phyloP scores from a whole-genome alignment of 2,888 invertebrate genomes.

The Plebejus argus region DNA sequence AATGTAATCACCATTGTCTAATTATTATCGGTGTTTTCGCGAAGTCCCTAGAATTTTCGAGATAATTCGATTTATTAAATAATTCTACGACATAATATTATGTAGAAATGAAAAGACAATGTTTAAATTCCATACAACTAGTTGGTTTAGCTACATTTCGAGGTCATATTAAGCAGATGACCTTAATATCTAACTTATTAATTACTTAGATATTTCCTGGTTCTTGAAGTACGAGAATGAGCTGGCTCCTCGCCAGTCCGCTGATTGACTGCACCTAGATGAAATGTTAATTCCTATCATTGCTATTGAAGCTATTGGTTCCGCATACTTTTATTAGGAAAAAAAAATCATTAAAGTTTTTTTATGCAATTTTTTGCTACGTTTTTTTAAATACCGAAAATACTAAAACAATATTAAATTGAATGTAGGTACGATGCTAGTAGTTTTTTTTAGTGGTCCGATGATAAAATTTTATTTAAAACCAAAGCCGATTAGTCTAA shows the following conservation, averaged over 20 bases:
- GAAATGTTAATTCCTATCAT: slow-evolving; percentile 17
- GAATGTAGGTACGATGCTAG: neutral
- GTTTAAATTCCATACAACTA: too few relatives aligned
- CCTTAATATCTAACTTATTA: neutral
- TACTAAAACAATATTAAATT: too few relatives aligned
- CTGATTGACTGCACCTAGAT: slow-evolving; percentile 1
- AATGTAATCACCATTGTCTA: too few relatives aligned
- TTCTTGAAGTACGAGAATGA: neutral
- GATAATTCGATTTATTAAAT: too few relatives aligned
- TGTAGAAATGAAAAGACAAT: too few relatives aligned
- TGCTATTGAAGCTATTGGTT: neutral
- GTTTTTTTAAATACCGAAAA: neutral
- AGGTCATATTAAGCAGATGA: neutral
- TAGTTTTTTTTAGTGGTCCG: neutral
- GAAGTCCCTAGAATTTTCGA: too few relatives aligned
- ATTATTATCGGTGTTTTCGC: too few relatives aligned
- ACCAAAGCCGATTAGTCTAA: neutral
- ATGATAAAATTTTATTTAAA: neutral
- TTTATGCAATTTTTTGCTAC: too few relatives aligned
- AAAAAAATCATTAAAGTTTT: neutral
- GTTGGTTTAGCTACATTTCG: neutral
- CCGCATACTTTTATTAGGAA: neutral
- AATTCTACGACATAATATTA: too few relatives aligned
- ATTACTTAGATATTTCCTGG: neutral
- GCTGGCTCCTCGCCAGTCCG: neutral